These are phyloP conservation scores for Plecturocebus donacophilus DNA, from an alignment of 2,113 vertebrate species.

Conservation along the genomic window DNA sequence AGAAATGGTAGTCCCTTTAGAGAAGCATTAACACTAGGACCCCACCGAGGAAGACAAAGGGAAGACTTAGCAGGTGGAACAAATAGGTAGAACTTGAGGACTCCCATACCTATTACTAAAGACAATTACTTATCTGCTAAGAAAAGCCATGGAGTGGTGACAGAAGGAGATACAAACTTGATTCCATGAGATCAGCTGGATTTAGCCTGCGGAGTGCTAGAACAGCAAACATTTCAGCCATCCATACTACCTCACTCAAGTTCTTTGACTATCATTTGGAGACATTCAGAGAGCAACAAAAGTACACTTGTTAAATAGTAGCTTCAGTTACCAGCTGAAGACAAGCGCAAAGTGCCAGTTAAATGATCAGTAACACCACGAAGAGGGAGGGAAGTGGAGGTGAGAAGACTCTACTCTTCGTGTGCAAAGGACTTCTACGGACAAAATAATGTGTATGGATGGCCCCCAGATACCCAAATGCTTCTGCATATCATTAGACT, in stretches of 20 bases:
- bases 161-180: neutral
- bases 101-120: neutral
- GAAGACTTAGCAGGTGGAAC: neutral
- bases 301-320: neutral
- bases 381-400: neutral
- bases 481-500: neutral
- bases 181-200: neutral
- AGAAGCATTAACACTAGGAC: too few species aligned
- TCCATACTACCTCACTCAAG: neutral
- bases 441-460: neutral
- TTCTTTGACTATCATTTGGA: neutral
- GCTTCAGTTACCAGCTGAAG: neutral
- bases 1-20: neutral
- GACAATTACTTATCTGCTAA: neutral
- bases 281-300: neutral
- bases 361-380: neutral
- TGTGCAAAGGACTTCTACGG: neutral
- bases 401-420: neutral
- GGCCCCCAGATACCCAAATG: too few species aligned
- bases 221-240: neutral
- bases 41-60: neutral
- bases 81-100: neutral
- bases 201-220: neutral
- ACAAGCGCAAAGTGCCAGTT: neutral
- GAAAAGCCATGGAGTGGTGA: neutral